Percentiles rank a stretch among this genome's conserved stretches.
Conservation (phyloP, 2,888 invertebrate genomes). For the Sinopyrophorus schimmeli region DNA sequence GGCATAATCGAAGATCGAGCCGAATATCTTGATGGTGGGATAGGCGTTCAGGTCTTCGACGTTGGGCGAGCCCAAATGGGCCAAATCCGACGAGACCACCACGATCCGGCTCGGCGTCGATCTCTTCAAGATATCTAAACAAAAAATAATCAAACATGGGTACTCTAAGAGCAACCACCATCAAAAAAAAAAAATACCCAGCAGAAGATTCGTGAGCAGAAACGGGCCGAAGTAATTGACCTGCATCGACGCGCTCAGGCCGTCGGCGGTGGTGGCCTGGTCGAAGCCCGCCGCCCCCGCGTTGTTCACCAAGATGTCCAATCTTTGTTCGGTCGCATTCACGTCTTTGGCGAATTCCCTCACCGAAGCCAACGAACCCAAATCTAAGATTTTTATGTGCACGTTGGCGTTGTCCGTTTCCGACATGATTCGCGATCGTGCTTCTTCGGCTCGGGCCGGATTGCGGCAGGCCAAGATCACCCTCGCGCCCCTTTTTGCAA, state of each 20-base stretch:
- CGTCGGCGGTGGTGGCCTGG: constrained; percentile 63
- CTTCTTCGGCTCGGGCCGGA: constrained; percentile 41
- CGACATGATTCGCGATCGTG: constrained; percentile 39
- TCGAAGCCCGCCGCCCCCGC: constrained; percentile 61
- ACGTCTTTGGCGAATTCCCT: constrained; percentile 65
- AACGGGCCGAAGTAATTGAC: constrained; percentile 76
- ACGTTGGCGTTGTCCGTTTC: constrained; percentile 48
- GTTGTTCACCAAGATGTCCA: constrained; percentile 69
- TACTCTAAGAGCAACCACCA: no score
- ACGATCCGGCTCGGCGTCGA: constrained; percentile 48
- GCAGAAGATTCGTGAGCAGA: constrained; percentile 67
- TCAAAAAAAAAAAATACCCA: no score
- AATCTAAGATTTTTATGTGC: constrained; percentile 55
- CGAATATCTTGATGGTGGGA: background rate
- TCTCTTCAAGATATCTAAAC: constrained; percentile 48
- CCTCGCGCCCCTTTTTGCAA: constrained; percentile 57
- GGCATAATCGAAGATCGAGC: constrained; percentile 38
- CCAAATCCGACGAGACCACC: constrained; percentile 46
- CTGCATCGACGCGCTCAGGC: constrained; percentile 67
- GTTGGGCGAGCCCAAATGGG: constrained; percentile 42
- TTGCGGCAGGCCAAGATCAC: constrained; percentile 61
- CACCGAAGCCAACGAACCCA: constrained; percentile 60
- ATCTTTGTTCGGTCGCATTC: constrained; percentile 56
- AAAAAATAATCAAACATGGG: no score
- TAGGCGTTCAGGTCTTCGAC: constrained; percentile 34